These are phyloP conservation scores for Heterodera schachtii DNA, from an alignment of 1,140 invertebrate genomes.

Conservation along the genomic window DNA sequence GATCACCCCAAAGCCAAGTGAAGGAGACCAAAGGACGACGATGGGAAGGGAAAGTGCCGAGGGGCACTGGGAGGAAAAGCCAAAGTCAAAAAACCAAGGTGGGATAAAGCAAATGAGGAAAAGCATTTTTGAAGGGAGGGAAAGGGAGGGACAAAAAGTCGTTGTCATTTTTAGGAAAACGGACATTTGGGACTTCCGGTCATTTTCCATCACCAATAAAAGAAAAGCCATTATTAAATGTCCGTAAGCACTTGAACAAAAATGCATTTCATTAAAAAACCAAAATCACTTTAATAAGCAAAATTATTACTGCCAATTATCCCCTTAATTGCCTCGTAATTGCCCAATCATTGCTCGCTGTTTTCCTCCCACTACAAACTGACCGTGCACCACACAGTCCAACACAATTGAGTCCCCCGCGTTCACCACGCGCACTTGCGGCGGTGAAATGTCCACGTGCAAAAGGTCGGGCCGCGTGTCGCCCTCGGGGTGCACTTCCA, in stretches of 20 bases:
- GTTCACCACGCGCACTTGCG: constrained; percentile 59
- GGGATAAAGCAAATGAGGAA: neutral
- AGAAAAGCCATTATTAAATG: too few species aligned
- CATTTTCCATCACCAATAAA: too few species aligned
- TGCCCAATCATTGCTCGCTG: neutral
- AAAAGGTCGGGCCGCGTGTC: constrained; percentile 46
- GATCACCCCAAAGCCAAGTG: constrained; percentile 44
- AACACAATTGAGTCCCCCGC: constrained; percentile 65
- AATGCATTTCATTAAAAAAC: too few species aligned
- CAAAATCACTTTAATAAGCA: too few species aligned
- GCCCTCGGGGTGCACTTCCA: constrained; percentile 51
- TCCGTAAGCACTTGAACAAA: too few species aligned
- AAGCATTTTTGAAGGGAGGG: neutral
- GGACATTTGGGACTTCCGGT: too few species aligned
- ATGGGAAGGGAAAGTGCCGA: constrained; percentile 24
- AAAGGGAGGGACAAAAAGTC: neutral
- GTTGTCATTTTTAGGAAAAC: too few species aligned
- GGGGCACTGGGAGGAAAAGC: neutral
- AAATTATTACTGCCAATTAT: too few species aligned
- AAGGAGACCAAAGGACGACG: constrained; percentile 31
- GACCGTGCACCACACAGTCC: constrained; percentile 62
- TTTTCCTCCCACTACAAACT: neutral
- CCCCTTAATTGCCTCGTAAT: too few species aligned
- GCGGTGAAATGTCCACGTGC: constrained; percentile 60
- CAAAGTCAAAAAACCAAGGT: neutral